Conservation (phyloP, 1,140 invertebrate genomes). For the Drosophila athabasca region DNA sequence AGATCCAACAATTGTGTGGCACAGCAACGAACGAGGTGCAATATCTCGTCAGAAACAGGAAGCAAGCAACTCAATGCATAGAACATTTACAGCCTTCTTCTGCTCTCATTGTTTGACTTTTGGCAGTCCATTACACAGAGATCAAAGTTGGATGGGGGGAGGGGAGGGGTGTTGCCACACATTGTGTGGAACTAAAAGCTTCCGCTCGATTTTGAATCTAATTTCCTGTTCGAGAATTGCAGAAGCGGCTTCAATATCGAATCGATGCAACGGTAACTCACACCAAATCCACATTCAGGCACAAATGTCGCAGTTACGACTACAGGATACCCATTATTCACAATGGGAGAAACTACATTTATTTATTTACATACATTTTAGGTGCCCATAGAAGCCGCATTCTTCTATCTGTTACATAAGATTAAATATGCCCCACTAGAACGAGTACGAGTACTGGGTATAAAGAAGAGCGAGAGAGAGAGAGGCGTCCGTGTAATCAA, state of each 20-base stretch:
- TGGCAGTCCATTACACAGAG: slow-evolving; percentile 16
- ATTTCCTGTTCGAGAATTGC: slow-evolving; percentile 46
- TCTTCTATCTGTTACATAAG: too few species aligned
- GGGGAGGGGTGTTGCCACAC: background rate
- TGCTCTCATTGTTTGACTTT: background rate
- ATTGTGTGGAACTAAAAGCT: slow-evolving; percentile 20
- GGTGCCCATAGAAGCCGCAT: too few species aligned
- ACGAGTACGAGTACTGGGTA: too few species aligned
- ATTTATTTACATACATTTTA: too few species aligned
- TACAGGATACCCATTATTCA: too few species aligned
- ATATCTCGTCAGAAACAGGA: background rate
- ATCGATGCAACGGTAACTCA: slow-evolving; percentile 50
- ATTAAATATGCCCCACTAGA: too few species aligned
- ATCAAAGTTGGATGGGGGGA: slow-evolving; percentile 1
- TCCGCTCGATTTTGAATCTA: slow-evolving; percentile 37
- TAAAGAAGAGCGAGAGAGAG: slow-evolving; percentile 1
- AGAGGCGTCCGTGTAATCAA: slow-evolving; percentile 28
- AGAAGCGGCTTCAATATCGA: slow-evolving; percentile 48
- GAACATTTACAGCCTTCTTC: background rate
- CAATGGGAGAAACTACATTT: too few species aligned
- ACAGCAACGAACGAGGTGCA: background rate
- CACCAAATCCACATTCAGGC: background rate
- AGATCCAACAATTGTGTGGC: too few species aligned
- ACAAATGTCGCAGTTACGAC: background rate
- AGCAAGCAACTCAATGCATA: too few species aligned